phyloP scores from a whole-genome alignment of 2,113 vertebrate species.

The Colinus virginianus region DNA sequence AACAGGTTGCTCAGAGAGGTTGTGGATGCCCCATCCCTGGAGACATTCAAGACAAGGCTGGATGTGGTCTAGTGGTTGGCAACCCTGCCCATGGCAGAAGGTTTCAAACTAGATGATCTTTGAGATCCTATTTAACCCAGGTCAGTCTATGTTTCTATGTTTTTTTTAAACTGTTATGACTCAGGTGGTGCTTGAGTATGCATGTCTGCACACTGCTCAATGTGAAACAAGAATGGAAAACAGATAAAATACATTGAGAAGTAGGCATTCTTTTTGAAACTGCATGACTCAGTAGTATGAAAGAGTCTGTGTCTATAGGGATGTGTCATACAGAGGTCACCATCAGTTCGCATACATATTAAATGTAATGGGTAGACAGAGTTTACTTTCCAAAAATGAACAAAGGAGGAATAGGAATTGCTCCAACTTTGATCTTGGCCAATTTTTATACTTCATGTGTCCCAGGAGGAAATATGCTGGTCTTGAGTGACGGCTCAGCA shows the following conservation, averaged over 20 bases:
- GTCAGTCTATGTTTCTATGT: too few relatives aligned
- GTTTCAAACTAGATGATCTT: too few relatives aligned
- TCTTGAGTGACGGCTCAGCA: neutral
- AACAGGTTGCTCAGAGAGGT: too few relatives aligned
- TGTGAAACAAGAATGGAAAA: neutral
- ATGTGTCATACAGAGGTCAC: neutral
- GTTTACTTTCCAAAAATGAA: neutral
- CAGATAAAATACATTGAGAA: neutral
- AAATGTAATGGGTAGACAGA: neutral
- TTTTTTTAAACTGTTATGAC: neutral
- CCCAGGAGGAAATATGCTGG: neutral
- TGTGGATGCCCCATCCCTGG: too few relatives aligned
- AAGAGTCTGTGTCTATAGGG: neutral
- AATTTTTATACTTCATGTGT: neutral
- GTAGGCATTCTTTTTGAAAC: neutral
- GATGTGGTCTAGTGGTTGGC: too few relatives aligned
- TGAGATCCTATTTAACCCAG: too few relatives aligned
- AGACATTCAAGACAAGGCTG: too few relatives aligned
- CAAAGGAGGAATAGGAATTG: neutral
- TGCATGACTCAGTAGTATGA: neutral
- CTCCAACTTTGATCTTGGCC: neutral
- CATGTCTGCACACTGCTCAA: neutral
- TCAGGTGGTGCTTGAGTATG: neutral
- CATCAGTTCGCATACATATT: neutral
- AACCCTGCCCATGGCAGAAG: too few relatives aligned